These are phyloP conservation scores for Romanomermis culicivorax DNA, from an alignment of 2,888 invertebrate species.

Conservation along the genomic window DNA sequence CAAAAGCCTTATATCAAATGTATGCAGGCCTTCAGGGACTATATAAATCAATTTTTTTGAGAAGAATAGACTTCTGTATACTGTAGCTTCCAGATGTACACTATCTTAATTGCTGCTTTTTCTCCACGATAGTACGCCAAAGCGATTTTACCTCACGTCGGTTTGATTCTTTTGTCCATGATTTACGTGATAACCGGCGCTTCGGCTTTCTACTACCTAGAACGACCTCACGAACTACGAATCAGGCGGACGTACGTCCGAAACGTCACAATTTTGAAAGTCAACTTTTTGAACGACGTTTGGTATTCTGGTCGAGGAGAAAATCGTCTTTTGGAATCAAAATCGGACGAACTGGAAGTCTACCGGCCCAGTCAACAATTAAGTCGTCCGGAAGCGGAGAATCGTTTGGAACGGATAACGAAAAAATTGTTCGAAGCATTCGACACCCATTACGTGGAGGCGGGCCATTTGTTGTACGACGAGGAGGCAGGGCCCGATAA, in stretches of 20 bases:
- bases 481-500: not conserved
- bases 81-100: no score
- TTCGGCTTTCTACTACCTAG: conserved; percentile 24
- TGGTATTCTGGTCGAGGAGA: not conserved
- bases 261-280: not conserved
- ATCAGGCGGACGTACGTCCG: not conserved
- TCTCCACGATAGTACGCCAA: conserved; percentile 29
- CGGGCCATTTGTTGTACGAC: conserved; percentile 15
- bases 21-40: no score
- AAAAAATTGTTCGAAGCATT: conserved; percentile 26
- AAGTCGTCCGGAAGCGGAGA: no score
- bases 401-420: conserved; percentile 25
- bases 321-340: no score
- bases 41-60: no score
- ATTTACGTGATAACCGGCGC: conserved; percentile 25
- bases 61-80: no score
- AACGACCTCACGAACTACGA: conserved; percentile 22
- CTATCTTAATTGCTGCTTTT: no score
- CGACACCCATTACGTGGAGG: conserved; percentile 25
- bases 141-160: conserved; percentile 25
- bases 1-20: no score
- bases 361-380: no score
- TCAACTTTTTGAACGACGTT: not conserved
- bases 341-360: no score
- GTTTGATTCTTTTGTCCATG: conserved; percentile 24